Conservation (phyloP, 2,113 vertebrate genomes). For the Oreocharis arfaki region DNA sequence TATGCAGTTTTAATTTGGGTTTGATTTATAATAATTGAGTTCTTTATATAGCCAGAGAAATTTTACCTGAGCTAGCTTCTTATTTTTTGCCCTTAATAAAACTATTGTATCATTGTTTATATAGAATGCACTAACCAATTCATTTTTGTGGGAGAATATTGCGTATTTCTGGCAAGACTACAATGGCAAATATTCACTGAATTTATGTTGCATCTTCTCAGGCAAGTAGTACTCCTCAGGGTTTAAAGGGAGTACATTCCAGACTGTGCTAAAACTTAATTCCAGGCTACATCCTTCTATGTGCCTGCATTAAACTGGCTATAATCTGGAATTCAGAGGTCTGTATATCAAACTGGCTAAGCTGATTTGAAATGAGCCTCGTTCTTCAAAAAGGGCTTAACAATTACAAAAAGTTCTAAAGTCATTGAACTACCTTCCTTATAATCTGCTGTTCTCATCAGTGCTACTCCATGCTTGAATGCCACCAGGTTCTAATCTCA, state of each 20-base stretch:
- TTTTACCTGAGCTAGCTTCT: background rate
- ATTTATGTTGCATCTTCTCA: background rate
- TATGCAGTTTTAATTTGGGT: background rate
- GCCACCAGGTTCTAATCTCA: background rate
- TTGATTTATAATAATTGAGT: background rate
- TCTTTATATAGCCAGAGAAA: background rate
- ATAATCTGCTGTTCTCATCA: background rate
- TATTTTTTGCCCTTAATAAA: background rate
- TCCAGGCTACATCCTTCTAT: background rate
- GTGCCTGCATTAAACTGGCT: background rate
- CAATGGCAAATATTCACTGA: background rate
- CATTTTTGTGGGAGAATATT: background rate
- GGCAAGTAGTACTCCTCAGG: background rate
- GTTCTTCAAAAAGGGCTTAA: background rate
- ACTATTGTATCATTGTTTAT: background rate
- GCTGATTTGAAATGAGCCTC: background rate
- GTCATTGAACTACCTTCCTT: background rate
- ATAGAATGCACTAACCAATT: background rate
- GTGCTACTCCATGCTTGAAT: background rate
- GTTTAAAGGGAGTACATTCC: background rate
- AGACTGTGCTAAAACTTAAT: background rate
- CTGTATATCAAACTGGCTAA: background rate
- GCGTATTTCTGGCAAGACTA: background rate
- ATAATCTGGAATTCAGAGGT: background rate
- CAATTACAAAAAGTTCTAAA: background rate